A percentile compares a stretch with the other conserved stretches of the same genome.
These are phyloP conservation scores for Drosophila arizonae DNA, from an alignment of 1,140 invertebrate genomes.

Conservation along the genomic window DNA sequence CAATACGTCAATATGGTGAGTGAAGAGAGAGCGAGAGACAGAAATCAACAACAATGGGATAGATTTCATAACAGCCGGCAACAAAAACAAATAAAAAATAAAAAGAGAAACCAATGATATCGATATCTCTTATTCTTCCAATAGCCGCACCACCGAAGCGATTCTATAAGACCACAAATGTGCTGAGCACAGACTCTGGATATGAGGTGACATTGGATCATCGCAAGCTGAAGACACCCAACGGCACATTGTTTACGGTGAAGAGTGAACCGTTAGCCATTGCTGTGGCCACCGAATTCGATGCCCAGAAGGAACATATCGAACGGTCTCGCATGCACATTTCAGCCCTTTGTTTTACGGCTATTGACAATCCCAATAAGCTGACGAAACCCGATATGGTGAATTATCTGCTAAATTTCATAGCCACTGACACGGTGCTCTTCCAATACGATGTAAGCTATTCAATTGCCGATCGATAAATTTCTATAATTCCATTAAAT, in stretches of 20 bases:
- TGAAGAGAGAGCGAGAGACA: background rate
- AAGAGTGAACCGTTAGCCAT: slow-evolving; percentile 94
- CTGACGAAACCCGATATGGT: slow-evolving; percentile 90
- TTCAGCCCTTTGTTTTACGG: slow-evolving; percentile 95
- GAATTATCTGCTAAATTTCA: slow-evolving; percentile 90
- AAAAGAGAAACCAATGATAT: background rate
- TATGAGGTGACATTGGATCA: slow-evolving; percentile 92
- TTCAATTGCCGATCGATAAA: background rate
- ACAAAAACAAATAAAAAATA: background rate
- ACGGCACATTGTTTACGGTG: slow-evolving; percentile 90
- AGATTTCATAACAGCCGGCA: slow-evolving; percentile 66
- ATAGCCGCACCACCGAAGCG: slow-evolving; percentile 84
- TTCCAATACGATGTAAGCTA: slow-evolving; percentile 88
- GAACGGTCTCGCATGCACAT: slow-evolving; percentile 93
- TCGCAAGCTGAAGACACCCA: slow-evolving; percentile 93
- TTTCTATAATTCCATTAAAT: background rate
- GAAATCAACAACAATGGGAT: background rate
- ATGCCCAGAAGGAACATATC: slow-evolving; percentile 91
- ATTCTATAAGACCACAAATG: slow-evolving; percentile 88
- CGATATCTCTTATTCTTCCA: slow-evolving; percentile 8
- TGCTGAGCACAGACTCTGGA: slow-evolving; percentile 85
- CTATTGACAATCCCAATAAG: slow-evolving; percentile 94
- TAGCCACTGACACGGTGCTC: slow-evolving; percentile 94
- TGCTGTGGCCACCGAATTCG: slow-evolving; percentile 96
- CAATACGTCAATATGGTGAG: slow-evolving; percentile 59